Percentiles rank a stretch among this genome's conserved stretches.
phyloP scores from a whole-genome alignment of 2,797 vertebrate species.

The Coregonus ussuriensis region DNA sequence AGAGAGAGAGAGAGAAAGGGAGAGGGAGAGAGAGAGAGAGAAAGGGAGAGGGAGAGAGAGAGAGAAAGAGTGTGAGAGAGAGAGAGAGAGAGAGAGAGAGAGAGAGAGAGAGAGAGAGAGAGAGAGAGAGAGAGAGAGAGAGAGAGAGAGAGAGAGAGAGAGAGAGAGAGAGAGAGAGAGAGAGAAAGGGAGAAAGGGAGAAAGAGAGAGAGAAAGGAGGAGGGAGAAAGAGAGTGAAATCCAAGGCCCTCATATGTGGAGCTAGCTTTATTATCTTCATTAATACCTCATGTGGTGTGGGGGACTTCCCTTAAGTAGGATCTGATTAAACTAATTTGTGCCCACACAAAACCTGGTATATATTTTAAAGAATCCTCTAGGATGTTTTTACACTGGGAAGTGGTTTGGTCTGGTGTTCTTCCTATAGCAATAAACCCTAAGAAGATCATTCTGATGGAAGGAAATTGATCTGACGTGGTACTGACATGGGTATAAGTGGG shows the following conservation, averaged over 20 bases:
- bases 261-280: slow-evolving; percentile 52
- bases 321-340: slow-evolving; percentile 51
- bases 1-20: background rate
- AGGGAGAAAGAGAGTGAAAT: background rate
- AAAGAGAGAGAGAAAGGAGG: background rate
- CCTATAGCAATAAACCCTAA: slow-evolving; percentile 8
- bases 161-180: background rate
- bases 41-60: background rate
- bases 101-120: background rate
- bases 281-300: slow-evolving; percentile 51
- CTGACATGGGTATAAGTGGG: slow-evolving; percentile 48
- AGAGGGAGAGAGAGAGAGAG: background rate
- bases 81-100: background rate
- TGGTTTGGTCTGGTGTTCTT: slow-evolving; percentile 26
- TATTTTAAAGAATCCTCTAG: slow-evolving; percentile 46
- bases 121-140: background rate
- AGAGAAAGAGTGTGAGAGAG: background rate
- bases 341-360: slow-evolving; percentile 50
- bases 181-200: background rate
- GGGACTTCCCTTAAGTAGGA: slow-evolving; percentile 46
- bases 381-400: slow-evolving; percentile 56
- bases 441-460: slow-evolving; percentile 47
- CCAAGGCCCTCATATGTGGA: slow-evolving; percentile 16
- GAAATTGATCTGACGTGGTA: slow-evolving; percentile 54
- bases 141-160: background rate